Conservation (phyloP, 2,113 vertebrate genomes). For the Paramisgurnus dabryanus region DNA sequence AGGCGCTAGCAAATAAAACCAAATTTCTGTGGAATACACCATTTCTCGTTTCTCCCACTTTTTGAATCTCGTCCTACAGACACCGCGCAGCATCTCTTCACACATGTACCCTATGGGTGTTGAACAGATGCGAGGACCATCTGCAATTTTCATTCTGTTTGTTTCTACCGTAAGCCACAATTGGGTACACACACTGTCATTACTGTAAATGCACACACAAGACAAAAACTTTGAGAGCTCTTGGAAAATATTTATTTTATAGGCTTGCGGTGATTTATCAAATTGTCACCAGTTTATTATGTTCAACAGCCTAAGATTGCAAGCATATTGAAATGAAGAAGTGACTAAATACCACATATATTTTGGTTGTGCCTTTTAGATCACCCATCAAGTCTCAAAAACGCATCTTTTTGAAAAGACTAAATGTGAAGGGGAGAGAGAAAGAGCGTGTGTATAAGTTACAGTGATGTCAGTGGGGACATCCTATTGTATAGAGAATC, state of each 20-base stretch:
- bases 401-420: neutral
- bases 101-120: conserved; percentile 43
- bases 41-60: neutral
- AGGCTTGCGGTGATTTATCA: conserved; percentile 4
- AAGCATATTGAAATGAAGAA: neutral
- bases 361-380: neutral
- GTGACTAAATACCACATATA: neutral
- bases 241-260: neutral
- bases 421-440: conserved; percentile 6
- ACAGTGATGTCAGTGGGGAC: conserved; percentile 24
- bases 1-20: too few species aligned
- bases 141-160: conserved; percentile 66
- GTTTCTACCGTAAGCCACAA: conserved; percentile 59
- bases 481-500: conserved; percentile 18
- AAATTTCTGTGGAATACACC: neutral
- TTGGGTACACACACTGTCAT: conserved; percentile 61
- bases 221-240: conserved; percentile 52
- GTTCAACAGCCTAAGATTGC: neutral
- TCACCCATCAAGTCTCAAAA: conserved; percentile 4
- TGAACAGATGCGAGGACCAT: conserved; percentile 55
- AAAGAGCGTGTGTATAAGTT: neutral
- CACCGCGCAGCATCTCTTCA: conserved; percentile 38
- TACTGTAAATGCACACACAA: conserved; percentile 56
- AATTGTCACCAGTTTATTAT: neutral
- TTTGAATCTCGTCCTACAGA: conserved; percentile 16